These are phyloP conservation scores for Pelecanus crispus DNA, from an alignment of 2,113 vertebrate genomes.

Conservation along the genomic window DNA sequence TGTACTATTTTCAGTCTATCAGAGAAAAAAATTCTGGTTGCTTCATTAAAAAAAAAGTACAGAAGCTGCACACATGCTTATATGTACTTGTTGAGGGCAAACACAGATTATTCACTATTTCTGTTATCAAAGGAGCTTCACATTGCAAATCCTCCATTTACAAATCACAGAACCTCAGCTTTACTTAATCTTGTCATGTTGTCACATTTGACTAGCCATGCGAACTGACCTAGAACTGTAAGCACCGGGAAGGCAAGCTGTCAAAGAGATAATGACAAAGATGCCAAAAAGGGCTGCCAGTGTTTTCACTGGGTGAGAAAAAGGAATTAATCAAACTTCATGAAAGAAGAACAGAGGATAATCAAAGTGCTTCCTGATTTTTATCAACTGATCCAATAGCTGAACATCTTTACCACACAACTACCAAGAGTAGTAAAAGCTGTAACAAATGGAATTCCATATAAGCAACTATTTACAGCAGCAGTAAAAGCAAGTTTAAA, in stretches of 20 bases:
- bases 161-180: conserved; percentile 52
- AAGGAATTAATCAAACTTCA: conserved; percentile 25
- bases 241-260: conserved; percentile 31
- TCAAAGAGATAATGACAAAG: conserved; percentile 40
- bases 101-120: conserved; percentile 24
- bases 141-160: conserved; percentile 51
- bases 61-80: not conserved
- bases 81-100: conserved; percentile 15
- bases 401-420: not conserved
- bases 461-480: not conserved
- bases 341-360: not conserved
- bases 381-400: not conserved
- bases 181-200: conserved; percentile 64
- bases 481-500: not conserved
- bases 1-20: not conserved
- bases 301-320: not conserved
- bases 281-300: conserved; percentile 28
- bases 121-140: conserved; percentile 55
- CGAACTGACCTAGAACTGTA: conserved; percentile 52
- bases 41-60: not conserved
- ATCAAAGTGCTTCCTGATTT: conserved; percentile 23
- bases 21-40: not conserved
- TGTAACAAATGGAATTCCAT: not conserved
- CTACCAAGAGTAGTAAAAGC: not conserved
- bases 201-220: conserved; percentile 57